These are phyloP conservation scores for Byasa hedistus DNA, from an alignment of 2,888 invertebrate genomes.

Conservation along the genomic window DNA sequence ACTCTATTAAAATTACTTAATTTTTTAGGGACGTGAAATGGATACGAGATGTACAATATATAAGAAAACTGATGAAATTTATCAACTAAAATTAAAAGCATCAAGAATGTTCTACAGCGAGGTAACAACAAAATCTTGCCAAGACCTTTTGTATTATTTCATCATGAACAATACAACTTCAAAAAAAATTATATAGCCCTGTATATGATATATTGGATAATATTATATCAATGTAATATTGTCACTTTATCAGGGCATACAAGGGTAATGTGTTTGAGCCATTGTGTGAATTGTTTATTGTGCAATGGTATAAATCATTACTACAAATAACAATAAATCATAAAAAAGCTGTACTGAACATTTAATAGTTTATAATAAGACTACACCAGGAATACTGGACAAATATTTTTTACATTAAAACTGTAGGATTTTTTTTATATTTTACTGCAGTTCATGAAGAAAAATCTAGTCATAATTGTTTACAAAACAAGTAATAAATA, in stretches of 20 bases:
- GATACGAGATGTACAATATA: slow-evolving; percentile 98
- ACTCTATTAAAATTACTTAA: slow-evolving; percentile 3
- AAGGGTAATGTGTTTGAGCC: slow-evolving; percentile 54
- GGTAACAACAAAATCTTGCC: slow-evolving; percentile 54
- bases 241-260: slow-evolving; percentile 42
- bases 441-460: no score
- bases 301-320: slow-evolving; percentile 52
- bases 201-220: background rate
- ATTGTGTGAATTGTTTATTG: slow-evolving; percentile 35
- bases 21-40: slow-evolving; percentile 89
- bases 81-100: slow-evolving; percentile 98
- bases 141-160: background rate
- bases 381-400: background rate
- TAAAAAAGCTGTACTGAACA: background rate
- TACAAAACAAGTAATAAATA: background rate
- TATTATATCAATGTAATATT: slow-evolving; percentile 6
- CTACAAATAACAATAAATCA: slow-evolving; percentile 35
- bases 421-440: no score
- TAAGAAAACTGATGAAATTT: slow-evolving; percentile 98
- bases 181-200: background rate
- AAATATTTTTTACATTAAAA: no score
- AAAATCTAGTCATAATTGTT: no score
- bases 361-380: background rate
- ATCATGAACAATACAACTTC: no score
- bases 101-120: slow-evolving; percentile 95